Conservation (phyloP, 2,113 vertebrate species). For the Thunnus thynnus region DNA sequence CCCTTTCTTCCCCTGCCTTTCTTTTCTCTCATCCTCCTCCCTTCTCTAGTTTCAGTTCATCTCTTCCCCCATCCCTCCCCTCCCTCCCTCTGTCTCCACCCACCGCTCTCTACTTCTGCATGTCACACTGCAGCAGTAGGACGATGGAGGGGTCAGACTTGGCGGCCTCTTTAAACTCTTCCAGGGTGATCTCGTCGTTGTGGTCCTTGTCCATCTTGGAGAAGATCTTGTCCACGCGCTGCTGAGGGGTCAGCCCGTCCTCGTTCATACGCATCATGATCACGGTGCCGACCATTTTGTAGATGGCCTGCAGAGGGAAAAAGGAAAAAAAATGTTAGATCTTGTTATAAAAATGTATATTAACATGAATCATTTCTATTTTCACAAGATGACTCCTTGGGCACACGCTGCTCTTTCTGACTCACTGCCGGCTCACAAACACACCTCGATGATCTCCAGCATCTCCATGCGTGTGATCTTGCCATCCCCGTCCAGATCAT, state of each 20-base stretch:
- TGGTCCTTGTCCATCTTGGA: constrained; percentile 99
- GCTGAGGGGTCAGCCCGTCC: constrained; percentile 96
- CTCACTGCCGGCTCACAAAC: background rate
- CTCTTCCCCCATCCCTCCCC: constrained; percentile 27
- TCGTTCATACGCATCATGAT: constrained; percentile 99
- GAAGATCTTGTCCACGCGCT: constrained; percentile 99
- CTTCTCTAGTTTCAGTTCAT: constrained; percentile 52
- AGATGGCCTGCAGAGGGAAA: constrained; percentile 90
- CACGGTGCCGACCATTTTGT: constrained; percentile 99
- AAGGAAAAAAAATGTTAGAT: too few relatives aligned
- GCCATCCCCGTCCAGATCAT: constrained; percentile 95
- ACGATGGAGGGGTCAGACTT: constrained; percentile 98
- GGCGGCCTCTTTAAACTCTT: constrained; percentile 98
- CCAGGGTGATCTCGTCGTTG: constrained; percentile 96
- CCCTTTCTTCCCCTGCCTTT: constrained; percentile 17
- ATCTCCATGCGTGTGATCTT: constrained; percentile 98
- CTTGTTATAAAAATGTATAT: background rate
- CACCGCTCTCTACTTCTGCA: constrained; percentile 91
- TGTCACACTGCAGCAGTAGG: constrained; percentile 96
- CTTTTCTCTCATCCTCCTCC: constrained; percentile 38
- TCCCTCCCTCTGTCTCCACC: constrained; percentile 7
- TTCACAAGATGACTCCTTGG: too few relatives aligned
- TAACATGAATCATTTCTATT: too few relatives aligned
- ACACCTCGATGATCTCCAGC: constrained; percentile 93
- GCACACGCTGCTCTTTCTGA: too few relatives aligned